Conservation (phyloP, 2,797 vertebrate genomes). For the Halcyon badia region DNA sequence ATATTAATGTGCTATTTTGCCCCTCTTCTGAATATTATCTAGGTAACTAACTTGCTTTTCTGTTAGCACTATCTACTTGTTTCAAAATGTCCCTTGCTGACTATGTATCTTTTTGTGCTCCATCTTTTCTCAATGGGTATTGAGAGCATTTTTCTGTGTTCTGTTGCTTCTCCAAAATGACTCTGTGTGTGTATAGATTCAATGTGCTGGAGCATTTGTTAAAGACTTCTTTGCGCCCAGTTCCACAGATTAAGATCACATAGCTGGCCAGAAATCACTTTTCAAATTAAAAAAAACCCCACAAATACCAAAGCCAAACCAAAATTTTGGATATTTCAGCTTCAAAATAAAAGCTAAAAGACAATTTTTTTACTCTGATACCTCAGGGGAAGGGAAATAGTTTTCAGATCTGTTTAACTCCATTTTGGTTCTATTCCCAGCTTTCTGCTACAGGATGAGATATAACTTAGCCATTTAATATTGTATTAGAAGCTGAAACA, state of each 20-base stretch:
- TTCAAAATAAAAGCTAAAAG: not conserved
- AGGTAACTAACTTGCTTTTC: not conserved
- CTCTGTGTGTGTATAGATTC: too few relatives aligned
- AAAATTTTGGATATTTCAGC: not conserved
- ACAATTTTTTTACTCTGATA: not conserved
- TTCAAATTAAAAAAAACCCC: not conserved
- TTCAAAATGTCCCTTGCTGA: not conserved
- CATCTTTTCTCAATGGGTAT: not conserved
- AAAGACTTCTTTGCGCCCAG: not conserved
- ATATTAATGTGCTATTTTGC: rapidly evolving
- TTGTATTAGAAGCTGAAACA: not conserved
- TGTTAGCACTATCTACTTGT: not conserved
- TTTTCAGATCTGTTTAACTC: not conserved
- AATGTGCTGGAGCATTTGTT: not conserved
- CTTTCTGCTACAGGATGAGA: not conserved
- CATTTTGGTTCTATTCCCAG: not conserved
- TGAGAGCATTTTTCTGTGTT: not conserved
- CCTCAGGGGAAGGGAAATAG: not conserved
- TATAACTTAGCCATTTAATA: not conserved
- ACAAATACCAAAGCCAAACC: not conserved
- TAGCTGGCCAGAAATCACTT: not conserved
- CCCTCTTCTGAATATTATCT: not conserved
- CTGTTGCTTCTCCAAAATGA: not conserved
- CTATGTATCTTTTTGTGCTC: not conserved
- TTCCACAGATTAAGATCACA: not conserved